These are phyloP conservation scores for Furcula furcula DNA, from an alignment of 2,888 invertebrate genomes.

Conservation along the genomic window DNA sequence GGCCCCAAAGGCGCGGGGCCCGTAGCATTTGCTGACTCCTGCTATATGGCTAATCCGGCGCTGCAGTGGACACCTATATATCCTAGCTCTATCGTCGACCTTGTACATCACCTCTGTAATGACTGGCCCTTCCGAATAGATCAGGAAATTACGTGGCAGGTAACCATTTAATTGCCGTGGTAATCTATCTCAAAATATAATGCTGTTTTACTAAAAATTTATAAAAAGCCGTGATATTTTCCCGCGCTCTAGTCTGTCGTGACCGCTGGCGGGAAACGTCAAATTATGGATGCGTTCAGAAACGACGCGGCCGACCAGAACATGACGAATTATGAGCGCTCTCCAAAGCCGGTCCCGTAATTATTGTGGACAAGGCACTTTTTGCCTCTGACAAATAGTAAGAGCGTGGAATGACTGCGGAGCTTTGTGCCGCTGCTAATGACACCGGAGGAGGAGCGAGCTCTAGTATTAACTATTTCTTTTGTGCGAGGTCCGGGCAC, in stretches of 20 bases:
- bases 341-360: conserved; percentile 78
- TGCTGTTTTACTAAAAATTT: conserved; percentile 1
- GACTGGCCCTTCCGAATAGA: too few relatives aligned
- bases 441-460: conserved; percentile 70
- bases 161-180: conserved; percentile 6
- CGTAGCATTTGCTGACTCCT: too few relatives aligned
- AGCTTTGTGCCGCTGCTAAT: conserved; percentile 78
- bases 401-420: conserved; percentile 73
- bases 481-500: conserved; percentile 69
- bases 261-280: conserved; percentile 72
- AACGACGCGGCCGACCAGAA: conserved; percentile 76
- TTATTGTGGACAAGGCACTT: conserved; percentile 80
- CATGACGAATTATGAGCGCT: conserved; percentile 79
- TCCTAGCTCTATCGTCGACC: too few relatives aligned
- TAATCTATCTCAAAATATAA: not conserved
- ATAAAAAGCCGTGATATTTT: conserved; percentile 36
- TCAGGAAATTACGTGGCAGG: too few relatives aligned
- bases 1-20: too few relatives aligned
- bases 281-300: conserved; percentile 76
- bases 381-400: conserved; percentile 80
- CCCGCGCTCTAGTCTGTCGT: conserved; percentile 52
- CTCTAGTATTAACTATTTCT: conserved; percentile 79
- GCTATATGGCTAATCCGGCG: too few relatives aligned
- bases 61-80: too few relatives aligned
- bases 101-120: too few relatives aligned